Conservation (phyloP, 2,113 vertebrate species). For the Mesembrinibis cayennensis region DNA sequence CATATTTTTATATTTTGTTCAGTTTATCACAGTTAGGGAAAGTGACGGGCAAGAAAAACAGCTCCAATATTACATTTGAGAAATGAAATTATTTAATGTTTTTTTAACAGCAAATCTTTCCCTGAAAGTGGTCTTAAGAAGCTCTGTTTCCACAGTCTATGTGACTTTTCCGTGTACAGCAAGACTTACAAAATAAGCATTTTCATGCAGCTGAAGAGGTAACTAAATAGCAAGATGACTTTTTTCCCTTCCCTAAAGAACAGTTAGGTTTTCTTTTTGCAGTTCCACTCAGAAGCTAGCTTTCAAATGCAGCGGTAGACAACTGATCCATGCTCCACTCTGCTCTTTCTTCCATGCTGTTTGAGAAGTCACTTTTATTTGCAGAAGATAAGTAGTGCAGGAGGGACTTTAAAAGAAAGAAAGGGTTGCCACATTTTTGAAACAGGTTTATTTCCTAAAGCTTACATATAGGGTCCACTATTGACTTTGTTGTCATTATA, state of each 20-base stretch:
- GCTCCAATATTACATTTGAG: not conserved
- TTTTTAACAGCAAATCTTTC: not conserved
- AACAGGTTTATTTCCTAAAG: not conserved
- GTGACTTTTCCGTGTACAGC: not conserved
- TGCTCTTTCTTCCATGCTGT: not conserved
- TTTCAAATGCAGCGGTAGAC: not conserved
- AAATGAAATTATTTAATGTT: not conserved
- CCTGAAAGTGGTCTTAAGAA: not conserved
- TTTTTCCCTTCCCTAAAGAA: not conserved
- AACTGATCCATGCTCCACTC: not conserved
- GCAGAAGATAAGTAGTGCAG: not conserved
- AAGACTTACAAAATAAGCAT: not conserved
- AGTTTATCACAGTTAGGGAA: not conserved
- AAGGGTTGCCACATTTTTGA: not conserved
- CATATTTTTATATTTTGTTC: not conserved
- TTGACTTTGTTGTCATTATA: not conserved
- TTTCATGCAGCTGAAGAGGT: not conserved
- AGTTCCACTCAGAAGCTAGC: not conserved
- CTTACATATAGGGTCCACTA: not conserved
- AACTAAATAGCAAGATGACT: not conserved
- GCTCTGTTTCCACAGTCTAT: not conserved
- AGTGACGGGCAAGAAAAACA: not conserved
- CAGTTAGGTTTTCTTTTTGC: not conserved
- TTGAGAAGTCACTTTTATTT: not conserved
- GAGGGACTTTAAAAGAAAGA: not conserved